Evolutionary conservation across 1,140 invertebrate genomes (phyloP).

Genomic region (Drosophila funebris): DNA sequence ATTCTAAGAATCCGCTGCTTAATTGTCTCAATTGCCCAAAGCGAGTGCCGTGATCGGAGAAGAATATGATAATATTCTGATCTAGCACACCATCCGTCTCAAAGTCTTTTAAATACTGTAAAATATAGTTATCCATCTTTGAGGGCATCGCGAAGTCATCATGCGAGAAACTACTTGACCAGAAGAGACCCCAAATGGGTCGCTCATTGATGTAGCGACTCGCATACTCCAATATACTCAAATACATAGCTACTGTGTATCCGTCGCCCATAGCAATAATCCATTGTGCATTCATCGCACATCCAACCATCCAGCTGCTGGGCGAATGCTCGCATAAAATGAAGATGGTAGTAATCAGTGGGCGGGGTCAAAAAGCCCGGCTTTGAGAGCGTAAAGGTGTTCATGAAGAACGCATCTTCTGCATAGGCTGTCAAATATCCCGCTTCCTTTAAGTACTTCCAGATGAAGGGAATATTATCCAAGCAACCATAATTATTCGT

Average conservation of each 20-base stretch:
- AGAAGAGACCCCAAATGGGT: slow-evolving; percentile 90
- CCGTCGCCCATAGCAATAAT: slow-evolving; percentile 86
- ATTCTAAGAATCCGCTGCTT: slow-evolving; percentile 91
- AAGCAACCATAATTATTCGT: slow-evolving; percentile 83
- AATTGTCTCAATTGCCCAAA: slow-evolving; percentile 89
- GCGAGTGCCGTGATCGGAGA: slow-evolving; percentile 96
- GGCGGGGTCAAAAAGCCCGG: slow-evolving; percentile 91
- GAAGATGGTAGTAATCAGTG: slow-evolving; percentile 92
- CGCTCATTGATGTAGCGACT: slow-evolving; percentile 56
- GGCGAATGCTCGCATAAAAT: slow-evolving; percentile 88
- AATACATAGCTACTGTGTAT: slow-evolving; percentile 85
- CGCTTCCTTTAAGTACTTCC: slow-evolving; percentile 89
- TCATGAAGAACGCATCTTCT: slow-evolving; percentile 90
- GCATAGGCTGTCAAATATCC: slow-evolving; percentile 91
- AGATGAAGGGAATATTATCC: slow-evolving; percentile 90
- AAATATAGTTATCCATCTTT: slow-evolving; percentile 87
- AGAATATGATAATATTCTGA: slow-evolving; percentile 89
- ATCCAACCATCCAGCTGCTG: slow-evolving; percentile 27
- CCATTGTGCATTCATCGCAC: slow-evolving; percentile 34
- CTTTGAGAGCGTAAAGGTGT: slow-evolving; percentile 92
- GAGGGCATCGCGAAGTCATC: slow-evolving; percentile 87
- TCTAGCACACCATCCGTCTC: slow-evolving; percentile 86
- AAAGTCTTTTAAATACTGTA: slow-evolving; percentile 86
- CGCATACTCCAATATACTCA: slow-evolving; percentile 85
- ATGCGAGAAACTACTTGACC: slow-evolving; percentile 91